These are phyloP conservation scores for Napeogenes sylphis DNA, from an alignment of 2,888 invertebrate genomes.

Conservation along the genomic window DNA sequence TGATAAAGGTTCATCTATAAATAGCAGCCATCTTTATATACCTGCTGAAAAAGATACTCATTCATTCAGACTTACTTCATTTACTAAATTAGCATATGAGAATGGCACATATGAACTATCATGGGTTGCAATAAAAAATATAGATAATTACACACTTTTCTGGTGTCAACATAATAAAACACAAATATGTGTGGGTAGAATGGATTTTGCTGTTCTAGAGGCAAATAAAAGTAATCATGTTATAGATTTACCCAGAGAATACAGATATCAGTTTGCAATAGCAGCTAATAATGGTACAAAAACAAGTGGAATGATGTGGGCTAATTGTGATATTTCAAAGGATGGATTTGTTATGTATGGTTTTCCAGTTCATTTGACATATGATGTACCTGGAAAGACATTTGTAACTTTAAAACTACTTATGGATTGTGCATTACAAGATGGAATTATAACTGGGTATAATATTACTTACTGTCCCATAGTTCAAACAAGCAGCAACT, in stretches of 20 bases:
- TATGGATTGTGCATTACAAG: slow-evolving; percentile 85
- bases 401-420: slow-evolving; percentile 82
- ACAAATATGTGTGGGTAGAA: slow-evolving; percentile 75
- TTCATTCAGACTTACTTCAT: slow-evolving; percentile 71
- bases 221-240: slow-evolving; percentile 70
- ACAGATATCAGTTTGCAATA: slow-evolving; percentile 87
- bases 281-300: slow-evolving; percentile 83
- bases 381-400: slow-evolving; percentile 59
- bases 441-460: slow-evolving; percentile 83
- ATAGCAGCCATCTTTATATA: slow-evolving; percentile 78
- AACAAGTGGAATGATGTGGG: slow-evolving; percentile 92
- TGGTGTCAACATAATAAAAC: slow-evolving; percentile 81
- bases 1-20: slow-evolving; percentile 75
- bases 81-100: slow-evolving; percentile 85
- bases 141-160: slow-evolving; percentile 86
- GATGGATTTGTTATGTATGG: slow-evolving; percentile 76
- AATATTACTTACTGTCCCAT: slow-evolving; percentile 85
- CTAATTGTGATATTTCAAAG: slow-evolving; percentile 80
- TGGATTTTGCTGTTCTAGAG: slow-evolving; percentile 61
- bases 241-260: slow-evolving; percentile 78
- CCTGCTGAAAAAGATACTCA: slow-evolving; percentile 73
- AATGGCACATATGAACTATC: slow-evolving; percentile 62
- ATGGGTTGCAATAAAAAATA: slow-evolving; percentile 79
- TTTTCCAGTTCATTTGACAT: slow-evolving; percentile 59
- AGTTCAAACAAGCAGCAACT: slow-evolving; percentile 71